Evolutionary conservation across 1,140 invertebrate species (phyloP).

Genomic region (Bilobella aurantiaca): DNA sequence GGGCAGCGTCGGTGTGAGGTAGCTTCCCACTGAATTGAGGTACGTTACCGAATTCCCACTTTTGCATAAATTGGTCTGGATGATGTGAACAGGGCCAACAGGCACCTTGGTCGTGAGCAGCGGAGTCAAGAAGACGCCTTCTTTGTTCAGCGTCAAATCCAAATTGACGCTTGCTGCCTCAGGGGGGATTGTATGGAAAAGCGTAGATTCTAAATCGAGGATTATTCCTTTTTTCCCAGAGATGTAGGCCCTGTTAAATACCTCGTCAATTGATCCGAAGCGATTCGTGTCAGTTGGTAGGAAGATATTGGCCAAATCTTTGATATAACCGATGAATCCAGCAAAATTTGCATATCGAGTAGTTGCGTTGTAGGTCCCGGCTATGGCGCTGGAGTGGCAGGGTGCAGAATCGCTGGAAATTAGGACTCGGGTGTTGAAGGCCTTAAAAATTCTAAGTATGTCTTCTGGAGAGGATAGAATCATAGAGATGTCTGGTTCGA

Average conservation of each 20-base stretch:
- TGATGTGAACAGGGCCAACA: not conserved
- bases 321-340: constrained; percentile 5
- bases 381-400: not conserved
- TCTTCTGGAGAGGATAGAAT: not conserved
- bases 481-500: not conserved
- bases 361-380: not conserved
- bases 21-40: not conserved
- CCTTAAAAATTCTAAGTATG: not conserved
- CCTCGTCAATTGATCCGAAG: not conserved
- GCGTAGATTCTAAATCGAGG: not conserved
- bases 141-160: not conserved
- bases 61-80: constrained; percentile 4
- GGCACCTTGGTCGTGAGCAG: not conserved
- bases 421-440: not conserved
- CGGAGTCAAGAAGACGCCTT: not conserved
- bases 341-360: not conserved
- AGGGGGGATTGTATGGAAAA: not conserved
- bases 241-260: not conserved
- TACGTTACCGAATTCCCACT: not conserved
- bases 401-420: not conserved
- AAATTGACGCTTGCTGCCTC: not conserved
- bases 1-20: constrained; percentile 2
- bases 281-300: not conserved
- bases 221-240: not conserved
- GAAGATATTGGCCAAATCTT: not conserved